Base-by-base conservation (phyloP, 1,140 invertebrate genomes). In the Drosophila takahashii region DNA sequence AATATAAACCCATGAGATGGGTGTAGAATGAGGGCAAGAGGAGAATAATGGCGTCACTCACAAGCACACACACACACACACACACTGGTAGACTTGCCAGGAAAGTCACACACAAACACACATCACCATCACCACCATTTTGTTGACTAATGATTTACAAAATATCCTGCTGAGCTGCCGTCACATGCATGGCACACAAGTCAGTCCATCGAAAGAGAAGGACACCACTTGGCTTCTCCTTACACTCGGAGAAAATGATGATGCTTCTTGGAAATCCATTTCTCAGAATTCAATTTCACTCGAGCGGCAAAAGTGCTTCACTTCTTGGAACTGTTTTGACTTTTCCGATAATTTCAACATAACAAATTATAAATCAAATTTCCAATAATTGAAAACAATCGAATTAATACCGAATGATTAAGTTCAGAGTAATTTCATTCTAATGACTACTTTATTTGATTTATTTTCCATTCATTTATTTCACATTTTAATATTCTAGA, bases 61-160 rank as follows among this genome's bases (percentile, higher is more conserved):
- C 22, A 22, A 22, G n/a, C n/a, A 22, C 22, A 22, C 22, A 61
- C 39, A 64, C 61, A 32, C 26, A 50, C 42, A 52, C 42, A 39
- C 16, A 18, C 32, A 65, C 42, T 3, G 8, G 4, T 9, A 16
- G 3, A 15, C n/a, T 47, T 13, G 22, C 13, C 22, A 27, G 45
- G 45, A 27, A 47, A 47, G 45, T 27, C 29, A 44, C 45, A 26
- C 29, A 42, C 9, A 39, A 2, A n/a, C 27, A 51, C 15, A 50
- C 11, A 32, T 22, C 11, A 11, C 27, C 37, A 26, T 26, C 13
- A 34, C 27, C 56, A 74, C 36, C 42, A 47, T 62, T 54, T 74
- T 74, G 71, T 74, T 67, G 72, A 77, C 75, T 77, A 77, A 77
- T 77, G 74, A 78, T 70, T 78, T 78, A 78, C 75, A 78, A 78